Conservation (phyloP, 1,140 invertebrate genomes). For the Riptortus pedestris region DNA sequence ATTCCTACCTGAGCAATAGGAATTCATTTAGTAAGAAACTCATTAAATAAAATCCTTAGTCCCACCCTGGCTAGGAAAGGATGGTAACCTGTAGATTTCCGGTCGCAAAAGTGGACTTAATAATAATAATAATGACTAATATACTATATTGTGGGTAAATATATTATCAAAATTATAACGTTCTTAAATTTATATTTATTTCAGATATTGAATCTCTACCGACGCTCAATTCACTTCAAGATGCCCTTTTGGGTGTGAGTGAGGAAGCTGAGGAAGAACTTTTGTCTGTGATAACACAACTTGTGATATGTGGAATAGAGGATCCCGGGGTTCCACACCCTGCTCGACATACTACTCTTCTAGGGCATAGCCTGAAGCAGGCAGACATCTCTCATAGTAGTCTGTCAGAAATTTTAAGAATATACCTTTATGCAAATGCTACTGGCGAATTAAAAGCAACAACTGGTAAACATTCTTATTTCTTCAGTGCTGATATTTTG, state of each 20-base stretch:
- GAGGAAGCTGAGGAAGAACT: conserved; percentile 76
- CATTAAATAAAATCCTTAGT: too few species aligned
- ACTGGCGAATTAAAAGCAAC: conserved; percentile 73
- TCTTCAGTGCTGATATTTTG: conserved; percentile 23
- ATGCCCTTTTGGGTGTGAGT: conserved; percentile 70
- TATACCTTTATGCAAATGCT: conserved; percentile 78
- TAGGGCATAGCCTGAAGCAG: conserved; percentile 82
- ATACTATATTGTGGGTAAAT: too few species aligned
- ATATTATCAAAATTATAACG: too few species aligned
- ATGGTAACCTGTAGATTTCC: too few species aligned
- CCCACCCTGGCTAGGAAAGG: too few species aligned
- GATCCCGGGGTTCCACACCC: conserved; percentile 89
- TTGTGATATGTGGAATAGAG: conserved; percentile 83
- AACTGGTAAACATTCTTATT: conserved; percentile 51
- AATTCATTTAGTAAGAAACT: too few species aligned
- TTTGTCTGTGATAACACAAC: conserved; percentile 75
- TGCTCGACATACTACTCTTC: conserved; percentile 68
- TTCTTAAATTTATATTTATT: conserved; percentile 4
- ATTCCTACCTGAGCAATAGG: too few species aligned
- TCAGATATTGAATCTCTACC: conserved; percentile 79
- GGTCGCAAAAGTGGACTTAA: too few species aligned
- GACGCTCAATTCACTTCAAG: conserved; percentile 72
- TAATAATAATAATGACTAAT: too few species aligned
- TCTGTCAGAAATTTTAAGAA: conserved; percentile 81
- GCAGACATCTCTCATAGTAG: conserved; percentile 84